These are phyloP conservation scores for Pelmatolapia mariae DNA, from an alignment of 2,113 vertebrate genomes.

Conservation along the genomic window DNA sequence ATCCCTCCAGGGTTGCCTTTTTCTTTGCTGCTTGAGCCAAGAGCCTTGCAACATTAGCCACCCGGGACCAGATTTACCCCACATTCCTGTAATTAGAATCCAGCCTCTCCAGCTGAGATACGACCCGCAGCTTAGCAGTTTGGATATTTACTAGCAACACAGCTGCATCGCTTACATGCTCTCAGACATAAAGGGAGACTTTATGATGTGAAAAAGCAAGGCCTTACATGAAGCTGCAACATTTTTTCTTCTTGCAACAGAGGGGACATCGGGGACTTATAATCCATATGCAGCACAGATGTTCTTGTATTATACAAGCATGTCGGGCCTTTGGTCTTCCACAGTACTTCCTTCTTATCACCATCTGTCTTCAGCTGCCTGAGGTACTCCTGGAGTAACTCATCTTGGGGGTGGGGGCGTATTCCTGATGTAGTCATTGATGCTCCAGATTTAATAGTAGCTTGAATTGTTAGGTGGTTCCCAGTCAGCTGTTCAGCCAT, in stretches of 20 bases:
- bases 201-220: neutral
- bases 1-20: neutral
- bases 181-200: neutral
- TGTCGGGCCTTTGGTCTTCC: neutral
- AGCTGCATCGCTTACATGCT: neutral
- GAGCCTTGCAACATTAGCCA: slow-evolving; percentile 10
- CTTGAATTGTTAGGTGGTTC: neutral
- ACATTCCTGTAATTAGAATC: slow-evolving; percentile 21
- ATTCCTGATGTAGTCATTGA: neutral
- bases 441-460: neutral
- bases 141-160: neutral
- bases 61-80: neutral
- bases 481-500: neutral
- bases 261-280: neutral
- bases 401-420: neutral
- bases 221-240: neutral
- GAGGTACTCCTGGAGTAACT: neutral
- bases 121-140: neutral
- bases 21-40: neutral
- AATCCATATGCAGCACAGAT: neutral
- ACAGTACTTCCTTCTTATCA: neutral
- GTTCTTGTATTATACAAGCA: neutral
- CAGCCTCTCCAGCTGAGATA: slow-evolving; percentile 2
- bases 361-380: neutral
- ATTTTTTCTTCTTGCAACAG: neutral